A percentile compares a stretch with the other conserved stretches of the same genome.
Conservation (phyloP, 2,113 vertebrate species). For the Podiceps cristatus region DNA sequence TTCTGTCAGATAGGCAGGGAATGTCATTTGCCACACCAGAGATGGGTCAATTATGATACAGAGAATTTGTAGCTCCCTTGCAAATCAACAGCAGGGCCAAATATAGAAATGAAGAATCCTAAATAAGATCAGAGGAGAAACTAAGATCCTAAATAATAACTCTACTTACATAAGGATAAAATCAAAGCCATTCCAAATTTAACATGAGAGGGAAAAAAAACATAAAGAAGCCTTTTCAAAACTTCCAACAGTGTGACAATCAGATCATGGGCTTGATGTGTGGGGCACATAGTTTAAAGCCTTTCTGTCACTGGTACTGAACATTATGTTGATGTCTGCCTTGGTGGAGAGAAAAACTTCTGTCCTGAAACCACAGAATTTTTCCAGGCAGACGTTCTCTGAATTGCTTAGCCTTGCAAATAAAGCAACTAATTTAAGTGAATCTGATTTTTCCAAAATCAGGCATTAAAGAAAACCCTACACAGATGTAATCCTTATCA, state of each 20-base stretch:
- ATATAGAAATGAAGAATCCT: background rate
- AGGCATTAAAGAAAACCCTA: background rate
- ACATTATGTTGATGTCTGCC: background rate
- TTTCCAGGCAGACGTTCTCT: background rate
- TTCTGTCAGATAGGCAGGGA: slow-evolving; percentile 29
- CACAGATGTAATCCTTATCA: background rate
- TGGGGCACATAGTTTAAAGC: background rate
- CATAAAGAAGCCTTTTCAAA: background rate
- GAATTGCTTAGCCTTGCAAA: background rate
- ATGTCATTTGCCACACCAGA: background rate
- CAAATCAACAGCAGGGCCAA: background rate
- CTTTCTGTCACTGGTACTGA: background rate
- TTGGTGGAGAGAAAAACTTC: background rate
- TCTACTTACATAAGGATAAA: background rate
- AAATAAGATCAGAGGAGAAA: background rate
- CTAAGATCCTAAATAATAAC: background rate
- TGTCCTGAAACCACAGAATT: background rate
- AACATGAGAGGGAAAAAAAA: background rate
- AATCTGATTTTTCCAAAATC: background rate
- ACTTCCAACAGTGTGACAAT: background rate
- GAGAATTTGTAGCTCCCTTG: background rate
- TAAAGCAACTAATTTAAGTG: background rate
- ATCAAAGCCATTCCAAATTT: background rate
- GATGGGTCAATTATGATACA: background rate
- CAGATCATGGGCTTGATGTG: background rate